Conservation (phyloP, 2,888 invertebrate species). For the Hipparchia semele region DNA sequence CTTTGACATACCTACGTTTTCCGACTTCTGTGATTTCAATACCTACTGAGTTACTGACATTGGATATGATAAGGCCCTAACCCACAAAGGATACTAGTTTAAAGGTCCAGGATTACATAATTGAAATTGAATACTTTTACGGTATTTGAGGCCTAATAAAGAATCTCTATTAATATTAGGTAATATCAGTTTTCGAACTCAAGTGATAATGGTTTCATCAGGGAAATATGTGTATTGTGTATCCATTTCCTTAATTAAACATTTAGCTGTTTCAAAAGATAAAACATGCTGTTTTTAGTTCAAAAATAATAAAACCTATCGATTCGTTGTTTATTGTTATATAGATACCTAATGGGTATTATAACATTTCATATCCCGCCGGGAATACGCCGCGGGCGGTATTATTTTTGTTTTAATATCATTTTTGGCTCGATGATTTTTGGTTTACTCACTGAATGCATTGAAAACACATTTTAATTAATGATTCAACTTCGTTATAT, state of each 20-base stretch:
- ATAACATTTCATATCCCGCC: constrained; percentile 1
- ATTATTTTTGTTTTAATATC: constrained; percentile 23
- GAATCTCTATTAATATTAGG: too few relatives aligned
- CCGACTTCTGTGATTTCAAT: too few relatives aligned
- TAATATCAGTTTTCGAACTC: not conserved
- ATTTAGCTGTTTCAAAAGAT: not conserved
- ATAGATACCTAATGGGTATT: not conserved
- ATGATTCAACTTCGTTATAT: constrained; percentile 33
- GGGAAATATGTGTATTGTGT: too few relatives aligned
- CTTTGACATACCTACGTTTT: too few relatives aligned
- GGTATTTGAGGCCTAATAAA: too few relatives aligned
- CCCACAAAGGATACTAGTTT: too few relatives aligned
- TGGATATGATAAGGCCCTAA: too few relatives aligned
- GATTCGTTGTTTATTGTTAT: constrained; percentile 7
- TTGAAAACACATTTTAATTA: constrained; percentile 25
- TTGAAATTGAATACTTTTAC: too few relatives aligned
- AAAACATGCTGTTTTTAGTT: constrained; percentile 1
- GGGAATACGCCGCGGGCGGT: constrained; percentile 7
- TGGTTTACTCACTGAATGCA: constrained; percentile 20
- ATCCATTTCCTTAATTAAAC: too few relatives aligned
- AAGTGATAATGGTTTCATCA: too few relatives aligned
- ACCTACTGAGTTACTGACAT: too few relatives aligned
- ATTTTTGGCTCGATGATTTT: constrained; percentile 13
- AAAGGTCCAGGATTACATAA: too few relatives aligned
- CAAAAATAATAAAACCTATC: constrained; percentile 6